Base-by-base conservation (phyloP, 2,113 vertebrate species). In the Oreotrochilus melanogaster region DNA sequence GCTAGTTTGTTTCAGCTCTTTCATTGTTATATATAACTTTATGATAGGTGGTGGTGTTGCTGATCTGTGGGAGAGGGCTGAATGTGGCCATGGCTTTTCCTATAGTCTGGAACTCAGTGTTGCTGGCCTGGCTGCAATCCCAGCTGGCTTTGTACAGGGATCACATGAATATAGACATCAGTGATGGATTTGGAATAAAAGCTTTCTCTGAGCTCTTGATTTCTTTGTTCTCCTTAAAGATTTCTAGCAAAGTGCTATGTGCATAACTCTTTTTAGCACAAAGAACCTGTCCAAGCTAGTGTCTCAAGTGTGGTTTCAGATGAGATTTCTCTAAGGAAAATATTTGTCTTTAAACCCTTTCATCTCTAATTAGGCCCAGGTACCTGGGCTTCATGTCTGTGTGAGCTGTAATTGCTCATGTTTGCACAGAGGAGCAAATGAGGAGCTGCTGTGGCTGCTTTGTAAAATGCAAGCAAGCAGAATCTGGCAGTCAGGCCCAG, bases 281-380 rank as follows among this genome's bases (percentile, higher is more conserved):
- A 85, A 94, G 72, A 89, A 58, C 48, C 65, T 89, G 64, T 85
- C 86, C 81, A 73, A 86, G 88, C 27, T 27, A 91, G 47, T 43
- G 31, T 92, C 78, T 88, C 64, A 87, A 92, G 48, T 45, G 37
- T 39, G 12, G 54, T 75, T 94, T 96, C 61, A 86, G 53, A 86
- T 92, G 39, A 51, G 30, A 74, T 95, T 95, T 95, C 82, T 95
- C 75, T 71, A 35, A 58, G 89, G 92, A 90, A 88, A 92, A 89
- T 90, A 94, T 81, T 96, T 95, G 51, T 71, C 89, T 88, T 80
- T 88, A 80, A 95, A 95, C 81, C 48, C 86, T 92, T 91, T 86
- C 65, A 83, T 65, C 50, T 86, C 50, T 90, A 95, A 95, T 96
- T 96, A 94, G 87, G 72, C 56, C 67, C 39, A 72, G 2, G 10